phyloP scores from a whole-genome alignment of 37 sponge, comb jelly and placozoan species.

The Lycopodina hypogea region DNA sequence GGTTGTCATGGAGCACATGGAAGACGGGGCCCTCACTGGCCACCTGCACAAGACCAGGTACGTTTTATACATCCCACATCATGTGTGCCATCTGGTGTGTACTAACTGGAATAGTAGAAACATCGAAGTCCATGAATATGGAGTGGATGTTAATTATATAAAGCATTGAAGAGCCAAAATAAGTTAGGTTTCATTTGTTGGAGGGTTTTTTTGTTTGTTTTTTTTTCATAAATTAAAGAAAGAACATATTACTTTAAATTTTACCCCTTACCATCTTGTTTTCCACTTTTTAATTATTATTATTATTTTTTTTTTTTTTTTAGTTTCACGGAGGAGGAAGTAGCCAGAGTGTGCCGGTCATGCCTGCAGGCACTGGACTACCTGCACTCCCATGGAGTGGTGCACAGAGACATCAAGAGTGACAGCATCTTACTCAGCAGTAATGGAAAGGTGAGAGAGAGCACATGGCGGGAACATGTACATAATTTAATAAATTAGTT shows the following conservation, averaged over 20 bases:
- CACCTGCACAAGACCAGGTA: slow-evolving; percentile 73
- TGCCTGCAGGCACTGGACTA: slow-evolving; percentile 76
- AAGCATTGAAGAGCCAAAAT: not conserved
- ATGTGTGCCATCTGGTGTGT: slow-evolving; percentile 21
- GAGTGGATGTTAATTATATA: slow-evolving; percentile 2
- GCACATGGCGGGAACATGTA: no score
- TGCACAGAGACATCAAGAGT: slow-evolving; percentile 93
- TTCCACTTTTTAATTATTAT: no score
- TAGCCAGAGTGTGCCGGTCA: slow-evolving; percentile 75
- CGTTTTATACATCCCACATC: not conserved
- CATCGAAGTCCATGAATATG: not conserved
- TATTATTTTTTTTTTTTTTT: not conserved
- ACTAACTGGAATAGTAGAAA: no score
- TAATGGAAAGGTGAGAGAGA: slow-evolving; percentile 59
- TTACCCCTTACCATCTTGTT: no score
- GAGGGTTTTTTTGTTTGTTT: no score
- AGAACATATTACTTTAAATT: no score
- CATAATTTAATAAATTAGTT: not conserved
- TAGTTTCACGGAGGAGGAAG: slow-evolving; percentile 77
- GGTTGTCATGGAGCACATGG: slow-evolving; percentile 91
- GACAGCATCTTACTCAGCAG: slow-evolving; percentile 80
- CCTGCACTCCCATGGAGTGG: slow-evolving; percentile 83
- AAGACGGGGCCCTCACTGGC: slow-evolving; percentile 84
- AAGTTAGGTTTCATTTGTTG: no score
- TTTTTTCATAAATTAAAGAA: no score